Base-by-base conservation (phyloP, 2,797 vertebrate species). In the Acanthopagrus latus region DNA sequence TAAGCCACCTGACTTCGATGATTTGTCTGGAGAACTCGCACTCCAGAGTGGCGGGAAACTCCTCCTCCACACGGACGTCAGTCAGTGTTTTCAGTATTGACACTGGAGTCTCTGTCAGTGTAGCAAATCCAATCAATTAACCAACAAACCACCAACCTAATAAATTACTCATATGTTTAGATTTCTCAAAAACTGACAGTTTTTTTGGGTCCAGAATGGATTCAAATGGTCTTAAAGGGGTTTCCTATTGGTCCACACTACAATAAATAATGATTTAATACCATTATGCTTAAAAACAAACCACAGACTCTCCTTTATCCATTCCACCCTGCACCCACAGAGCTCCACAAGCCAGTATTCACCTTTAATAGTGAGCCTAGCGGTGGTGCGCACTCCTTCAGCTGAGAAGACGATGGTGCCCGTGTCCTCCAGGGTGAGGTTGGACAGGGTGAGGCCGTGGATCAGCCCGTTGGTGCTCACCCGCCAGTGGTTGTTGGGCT, bases 21-120 rank as follows among this genome's bases (percentile, higher is more conserved):
- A 95, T 94, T 81, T 96, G 93, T 74, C 96, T 96, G 79, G 98
- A 99, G 82, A 99, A 94, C 91, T 99, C 96, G 2, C 97, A 98
- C 84, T 99, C 97, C 1, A 99, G 93, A n/a, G 93, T 96, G 63
- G 94, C 95, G 0, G 94, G 89, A 18, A 95, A 92, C 0, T 94
- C 96, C 87, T 99, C 97, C 0, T 94, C 96, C 76, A 98, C 92
- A 1, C 95, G 93, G 27, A 96, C 72, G 71, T 98, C 96, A 16
- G 70, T 89, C 0, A 96, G 95, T 1, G 89, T 89, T 88, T 64
- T 96, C 79, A 97, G 80, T 82, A 99, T 93, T 0, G 95, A 94
- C 71, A 98, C 96, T 0, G 97, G 98, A 48, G 96, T 96, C 82
- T 99, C 98, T 97, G 89, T 76, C 18, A 48, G 9, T 78, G 64